Base-by-base conservation (phyloP, 2,797 vertebrate genomes). In the Sparus aurata region DNA sequence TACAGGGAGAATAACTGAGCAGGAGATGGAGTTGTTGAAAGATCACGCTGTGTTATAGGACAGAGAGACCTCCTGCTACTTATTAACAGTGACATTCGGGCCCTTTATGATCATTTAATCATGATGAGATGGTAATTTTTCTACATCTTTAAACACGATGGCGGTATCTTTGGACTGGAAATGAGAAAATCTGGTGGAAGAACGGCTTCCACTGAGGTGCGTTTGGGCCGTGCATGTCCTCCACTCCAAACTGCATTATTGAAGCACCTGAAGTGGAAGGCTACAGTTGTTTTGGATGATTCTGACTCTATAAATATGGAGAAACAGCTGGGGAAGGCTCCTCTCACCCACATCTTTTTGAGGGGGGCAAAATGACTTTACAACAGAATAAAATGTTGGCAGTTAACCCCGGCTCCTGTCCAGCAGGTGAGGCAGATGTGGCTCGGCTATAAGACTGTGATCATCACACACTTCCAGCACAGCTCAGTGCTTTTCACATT, bases 41-140 rank as follows among this genome's bases (percentile, higher is more conserved):
- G 60, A 70, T 70, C 69, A 55, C 23, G 62, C 27, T 45, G 27
- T 61, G 52, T 69, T 12, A 8, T 46, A 34, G 50, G 60, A 15
- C 12, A 34, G 18, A 60, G 4, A 9, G 8, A 47, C 23, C 1
- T 1, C 17, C 2, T 50, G 45, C 45, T 82, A 41, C 3, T 52
- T 23, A 41, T 15, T 20, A 57, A 62, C 43, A 59, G 18, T 8
- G 69, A 64, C 54, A 69, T 53, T 3, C 20, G 15, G 12, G 58
- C 58, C 11, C 34, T 25, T 27, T 18, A 54, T 53, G 50, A 25
- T 43, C 41, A n/a, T 11, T 43, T 52, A 69, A 59, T 34, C 13
- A 47, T 49, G 20, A 72, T 34, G 15, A 46, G 13, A 30, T 43
- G 2, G 22, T 73, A 9, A 3, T 66, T 27, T 57, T 67, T 3